Conservation (phyloP, 2,797 vertebrate species). For the Pygocentrus nattereri region DNA sequence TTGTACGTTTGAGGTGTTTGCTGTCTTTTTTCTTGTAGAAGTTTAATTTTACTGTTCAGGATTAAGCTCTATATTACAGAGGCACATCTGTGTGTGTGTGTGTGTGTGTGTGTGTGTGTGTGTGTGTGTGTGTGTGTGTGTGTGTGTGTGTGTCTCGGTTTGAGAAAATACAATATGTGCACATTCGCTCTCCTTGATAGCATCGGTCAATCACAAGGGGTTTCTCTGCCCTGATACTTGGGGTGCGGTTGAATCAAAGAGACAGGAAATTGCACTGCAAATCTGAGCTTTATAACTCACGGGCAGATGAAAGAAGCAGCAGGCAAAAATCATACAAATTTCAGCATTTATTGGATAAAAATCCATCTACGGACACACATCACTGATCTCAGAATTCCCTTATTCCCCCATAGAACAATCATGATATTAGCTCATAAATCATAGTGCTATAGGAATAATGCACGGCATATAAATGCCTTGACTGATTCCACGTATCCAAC, state of each 20-base stretch:
- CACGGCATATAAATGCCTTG: not conserved
- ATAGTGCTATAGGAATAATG: slow-evolving; percentile 28
- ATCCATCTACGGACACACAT: slow-evolving; percentile 63
- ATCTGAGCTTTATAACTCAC: slow-evolving; percentile 68
- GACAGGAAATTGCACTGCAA: slow-evolving; percentile 77
- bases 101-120: slow-evolving; percentile 39
- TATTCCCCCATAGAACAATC: slow-evolving; percentile 49
- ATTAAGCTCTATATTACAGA: not conserved
- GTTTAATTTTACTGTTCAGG: not conserved
- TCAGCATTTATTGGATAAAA: slow-evolving; percentile 68
- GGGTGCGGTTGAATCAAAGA: slow-evolving; percentile 47
- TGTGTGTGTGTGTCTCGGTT: slow-evolving; percentile 40
- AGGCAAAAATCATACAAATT: slow-evolving; percentile 67
- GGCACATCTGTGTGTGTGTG: slow-evolving; percentile 15
- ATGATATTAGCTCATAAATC: slow-evolving; percentile 68
- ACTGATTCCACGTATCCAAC: slow-evolving; percentile 10
- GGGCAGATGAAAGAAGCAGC: slow-evolving; percentile 69
- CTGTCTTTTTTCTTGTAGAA: not conserved
- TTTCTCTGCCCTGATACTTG: slow-evolving; percentile 37
- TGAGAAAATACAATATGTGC: slow-evolving; percentile 36
- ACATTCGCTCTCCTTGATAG: slow-evolving; percentile 59
- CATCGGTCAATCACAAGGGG: slow-evolving; percentile 65
- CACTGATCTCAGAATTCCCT: slow-evolving; percentile 52
- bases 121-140: slow-evolving; percentile 33
- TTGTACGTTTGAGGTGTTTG: not conserved